Evolutionary conservation across 2,797 vertebrate genomes (phyloP), one percentile per base, ranked within the genome.

Genomic region (Anabas testudineus): DNA sequence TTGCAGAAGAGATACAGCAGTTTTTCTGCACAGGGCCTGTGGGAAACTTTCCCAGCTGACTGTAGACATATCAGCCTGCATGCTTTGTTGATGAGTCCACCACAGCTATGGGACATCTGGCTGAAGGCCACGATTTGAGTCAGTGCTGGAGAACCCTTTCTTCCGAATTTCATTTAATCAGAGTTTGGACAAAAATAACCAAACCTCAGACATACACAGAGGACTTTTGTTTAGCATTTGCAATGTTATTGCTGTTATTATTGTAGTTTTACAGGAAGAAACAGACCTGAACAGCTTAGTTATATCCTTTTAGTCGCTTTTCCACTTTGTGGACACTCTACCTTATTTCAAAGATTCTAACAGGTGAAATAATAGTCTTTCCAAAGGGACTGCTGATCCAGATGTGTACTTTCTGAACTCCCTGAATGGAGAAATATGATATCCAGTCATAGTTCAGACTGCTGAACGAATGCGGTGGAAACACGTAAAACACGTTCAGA

Each of bases 71-170:
- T 90, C 82, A 76, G 76, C 46, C 43, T 78, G 77, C 85, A 71
- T 90, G 89, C 79, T 85, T 89, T 81, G 58, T 65, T 73, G 42
- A 87, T 90, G 87, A 91, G 78, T 83, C 80, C 76, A 57, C 60
- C 24, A 8, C 67, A 75, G 42, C 68, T 71, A 59, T 74, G 72
- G 64, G 82, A 81, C 55, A 61, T 47, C 82, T 89, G 88, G 84
- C 75, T 67, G 24, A 72, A 61, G 56, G 79, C 85, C 88, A 80
- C 8, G 0, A 8, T 71, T 63, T 76, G 72, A 86, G 43, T 74
- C 78, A 72, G 34, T 51, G 43, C 14, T 71, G 62, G 30, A 45
- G 66, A 74, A 53, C 14, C 28, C 55, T 78, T 61, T 67, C n/a
- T 48, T 42, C 42, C 66, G 48, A 47, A 19, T 41, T 66, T 55